Evolutionary conservation across 2,797 vertebrate genomes (phyloP).

Genomic region (Aplochiton taeniatus): DNA sequence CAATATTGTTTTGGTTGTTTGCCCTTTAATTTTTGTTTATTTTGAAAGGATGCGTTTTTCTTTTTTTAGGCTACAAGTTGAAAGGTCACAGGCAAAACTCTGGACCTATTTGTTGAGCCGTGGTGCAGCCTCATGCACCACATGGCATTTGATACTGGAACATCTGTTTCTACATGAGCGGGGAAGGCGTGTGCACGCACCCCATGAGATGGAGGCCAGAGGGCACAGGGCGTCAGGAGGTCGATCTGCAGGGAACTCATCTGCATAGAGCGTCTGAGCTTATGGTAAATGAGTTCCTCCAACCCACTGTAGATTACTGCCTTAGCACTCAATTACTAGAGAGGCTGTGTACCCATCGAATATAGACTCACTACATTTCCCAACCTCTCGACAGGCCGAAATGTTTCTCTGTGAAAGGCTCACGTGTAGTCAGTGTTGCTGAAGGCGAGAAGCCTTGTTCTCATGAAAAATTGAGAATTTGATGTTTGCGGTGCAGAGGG

Average conservation of each 20-base stretch:
- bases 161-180: conserved; percentile 17
- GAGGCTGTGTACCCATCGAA: conserved; percentile 60
- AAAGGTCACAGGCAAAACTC: conserved; percentile 10
- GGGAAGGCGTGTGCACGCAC: neutral
- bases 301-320: conserved; percentile 57
- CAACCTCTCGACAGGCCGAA: conserved; percentile 29
- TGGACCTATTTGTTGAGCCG: neutral
- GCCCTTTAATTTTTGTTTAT: neutral
- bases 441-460: conserved; percentile 21
- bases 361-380: conserved; percentile 59
- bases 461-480: conserved; percentile 54
- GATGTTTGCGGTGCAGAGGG: conserved; percentile 47
- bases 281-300: conserved; percentile 51
- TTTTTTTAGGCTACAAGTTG: neutral
- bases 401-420: conserved; percentile 25
- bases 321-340: conserved; percentile 61
- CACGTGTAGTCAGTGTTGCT: conserved; percentile 23
- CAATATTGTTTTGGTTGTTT: conserved; percentile 11
- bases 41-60: neutral
- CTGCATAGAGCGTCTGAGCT: conserved; percentile 48
- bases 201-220: conserved; percentile 3
- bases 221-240: conserved; percentile 27
- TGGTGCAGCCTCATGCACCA: neutral
- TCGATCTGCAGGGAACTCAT: conserved; percentile 39
- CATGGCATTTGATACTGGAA: conserved; percentile 11